Evolutionary conservation across 2,797 vertebrate species (phyloP).

Genomic region (Ispidina picta): DNA sequence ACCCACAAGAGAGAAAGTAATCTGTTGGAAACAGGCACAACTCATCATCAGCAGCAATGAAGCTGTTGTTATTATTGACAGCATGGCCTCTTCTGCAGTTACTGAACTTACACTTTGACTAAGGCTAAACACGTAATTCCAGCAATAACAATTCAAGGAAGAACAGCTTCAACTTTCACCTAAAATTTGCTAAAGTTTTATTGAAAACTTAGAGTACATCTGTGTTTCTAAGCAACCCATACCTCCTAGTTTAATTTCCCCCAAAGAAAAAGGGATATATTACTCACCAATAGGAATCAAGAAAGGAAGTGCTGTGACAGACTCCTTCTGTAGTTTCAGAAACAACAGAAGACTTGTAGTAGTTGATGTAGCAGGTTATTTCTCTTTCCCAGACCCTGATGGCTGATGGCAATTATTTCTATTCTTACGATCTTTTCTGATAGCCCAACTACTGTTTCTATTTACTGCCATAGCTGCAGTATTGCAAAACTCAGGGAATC

Average conservation of each 20-base stretch:
- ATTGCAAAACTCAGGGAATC: conserved; percentile 12
- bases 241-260: not conserved
- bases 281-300: not conserved
- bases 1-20: not conserved
- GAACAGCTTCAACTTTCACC: not conserved
- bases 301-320: accelerated
- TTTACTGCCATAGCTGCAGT: not conserved
- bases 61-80: not conserved
- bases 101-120: not conserved
- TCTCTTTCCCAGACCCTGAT: not conserved
- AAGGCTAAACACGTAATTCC: not conserved
- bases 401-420: not conserved
- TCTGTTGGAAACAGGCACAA: not conserved
- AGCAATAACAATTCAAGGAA: not conserved
- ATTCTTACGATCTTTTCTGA: not conserved
- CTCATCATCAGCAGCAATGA: not conserved
- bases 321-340: not conserved
- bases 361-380: not conserved
- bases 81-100: not conserved
- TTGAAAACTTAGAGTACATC: not conserved
- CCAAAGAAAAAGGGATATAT: not conserved
- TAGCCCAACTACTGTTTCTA: not conserved
- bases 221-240: not conserved
- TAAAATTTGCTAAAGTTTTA: not conserved
- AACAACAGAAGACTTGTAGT: not conserved